Conservation (phyloP, 1,140 invertebrate species). For the Campoletis sonorensis region DNA sequence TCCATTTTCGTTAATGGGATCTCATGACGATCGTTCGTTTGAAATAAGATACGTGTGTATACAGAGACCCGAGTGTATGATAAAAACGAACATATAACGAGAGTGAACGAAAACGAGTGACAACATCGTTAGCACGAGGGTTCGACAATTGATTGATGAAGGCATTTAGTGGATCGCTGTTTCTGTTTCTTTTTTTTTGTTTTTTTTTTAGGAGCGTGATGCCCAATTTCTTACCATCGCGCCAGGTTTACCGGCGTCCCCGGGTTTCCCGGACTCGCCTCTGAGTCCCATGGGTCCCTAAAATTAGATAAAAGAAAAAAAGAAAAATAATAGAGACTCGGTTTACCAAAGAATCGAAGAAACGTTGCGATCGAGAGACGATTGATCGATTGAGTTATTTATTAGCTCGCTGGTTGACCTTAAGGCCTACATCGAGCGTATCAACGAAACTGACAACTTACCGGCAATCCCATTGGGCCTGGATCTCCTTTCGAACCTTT, state of each 20-base stretch:
- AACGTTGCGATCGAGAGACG: not conserved
- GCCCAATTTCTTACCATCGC: conserved; percentile 84
- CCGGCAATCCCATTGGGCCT: conserved; percentile 96
- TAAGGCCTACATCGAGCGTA: too few relatives aligned
- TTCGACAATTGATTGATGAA: conserved; percentile 69
- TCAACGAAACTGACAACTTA: conserved; percentile 78
- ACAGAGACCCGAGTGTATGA: not conserved
- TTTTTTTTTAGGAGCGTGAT: conserved; percentile 69
- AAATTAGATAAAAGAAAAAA: conserved; percentile 58
- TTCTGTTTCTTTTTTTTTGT: conserved; percentile 74
- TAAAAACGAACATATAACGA: not conserved
- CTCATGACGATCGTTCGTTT: too few relatives aligned
- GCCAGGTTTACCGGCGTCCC: conserved; percentile 86
- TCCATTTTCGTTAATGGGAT: too few relatives aligned
- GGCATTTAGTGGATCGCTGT: conserved; percentile 65
- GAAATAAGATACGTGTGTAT: too few relatives aligned
- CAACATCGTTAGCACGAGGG: conserved; percentile 56
- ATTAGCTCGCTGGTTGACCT: too few relatives aligned
- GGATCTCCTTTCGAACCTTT: conserved; percentile 93
- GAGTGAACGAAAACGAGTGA: not conserved
- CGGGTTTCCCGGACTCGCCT: conserved; percentile 86
- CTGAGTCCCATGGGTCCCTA: conserved; percentile 93
- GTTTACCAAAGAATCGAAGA: not conserved
- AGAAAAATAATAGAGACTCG: conserved; percentile 15
- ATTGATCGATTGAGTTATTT: too few relatives aligned